Evolutionary conservation across 2,888 invertebrate genomes (phyloP).

Genomic region (Limulus polyphemus): DNA sequence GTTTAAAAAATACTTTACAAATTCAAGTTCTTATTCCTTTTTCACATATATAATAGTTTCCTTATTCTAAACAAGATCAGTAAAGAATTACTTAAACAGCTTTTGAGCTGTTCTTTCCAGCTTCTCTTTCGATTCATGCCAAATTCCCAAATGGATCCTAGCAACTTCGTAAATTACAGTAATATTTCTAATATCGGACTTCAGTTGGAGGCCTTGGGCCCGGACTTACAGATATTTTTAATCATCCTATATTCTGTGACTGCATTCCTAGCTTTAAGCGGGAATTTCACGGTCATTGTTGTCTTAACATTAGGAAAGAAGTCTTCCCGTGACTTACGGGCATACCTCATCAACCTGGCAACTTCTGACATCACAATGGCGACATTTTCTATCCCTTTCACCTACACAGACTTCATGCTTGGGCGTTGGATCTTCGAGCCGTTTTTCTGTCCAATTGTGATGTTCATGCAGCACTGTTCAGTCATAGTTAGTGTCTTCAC

Average conservation of each 20-base stretch:
- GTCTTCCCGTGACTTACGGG: slow-evolving; percentile 32
- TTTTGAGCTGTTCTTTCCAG: too few species aligned
- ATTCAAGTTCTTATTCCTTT: too few species aligned
- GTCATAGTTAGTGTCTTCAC: slow-evolving; percentile 40
- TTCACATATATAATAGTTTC: too few species aligned
- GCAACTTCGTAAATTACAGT: too few species aligned
- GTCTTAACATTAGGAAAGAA: slow-evolving; percentile 38
- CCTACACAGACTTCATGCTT: slow-evolving; percentile 40
- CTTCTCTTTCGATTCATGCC: too few species aligned
- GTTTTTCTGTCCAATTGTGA: slow-evolving; percentile 41
- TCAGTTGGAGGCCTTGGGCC: slow-evolving; percentile 15
- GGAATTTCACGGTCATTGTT: slow-evolving; percentile 40
- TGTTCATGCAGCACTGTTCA: slow-evolving; percentile 40
- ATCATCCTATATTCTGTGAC: slow-evolving; percentile 40
- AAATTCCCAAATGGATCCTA: too few species aligned
- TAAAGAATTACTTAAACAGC: too few species aligned
- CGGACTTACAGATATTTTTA: slow-evolving; percentile 30
- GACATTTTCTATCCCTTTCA: slow-evolving; percentile 78
- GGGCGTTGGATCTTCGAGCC: slow-evolving; percentile 41
- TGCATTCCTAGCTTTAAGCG: slow-evolving; percentile 38
- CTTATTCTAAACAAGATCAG: too few species aligned
- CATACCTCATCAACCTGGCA: slow-evolving; percentile 69
- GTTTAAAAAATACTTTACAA: too few species aligned
- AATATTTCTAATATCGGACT: too few species aligned
- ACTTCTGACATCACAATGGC: slow-evolving; percentile 82